These are phyloP conservation scores for Microctonus hyperodae DNA, from an alignment of 2,888 invertebrate species.

Conservation along the genomic window DNA sequence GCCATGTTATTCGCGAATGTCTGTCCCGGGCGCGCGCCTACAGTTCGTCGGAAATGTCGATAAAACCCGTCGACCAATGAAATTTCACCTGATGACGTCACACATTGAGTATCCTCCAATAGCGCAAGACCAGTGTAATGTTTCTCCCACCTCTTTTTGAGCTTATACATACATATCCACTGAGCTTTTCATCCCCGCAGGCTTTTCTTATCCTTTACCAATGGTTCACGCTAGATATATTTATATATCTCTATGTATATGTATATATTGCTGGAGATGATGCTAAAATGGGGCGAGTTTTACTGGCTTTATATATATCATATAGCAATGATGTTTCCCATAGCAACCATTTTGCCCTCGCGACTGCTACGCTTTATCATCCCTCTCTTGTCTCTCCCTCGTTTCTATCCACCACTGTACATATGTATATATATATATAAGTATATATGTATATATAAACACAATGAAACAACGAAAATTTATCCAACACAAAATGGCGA, in stretches of 20 bases:
- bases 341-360: slow-evolving; percentile 27
- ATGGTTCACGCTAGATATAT: slow-evolving; percentile 35
- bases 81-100: slow-evolving; percentile 57
- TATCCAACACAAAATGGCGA: slow-evolving; percentile 53
- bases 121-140: slow-evolving; percentile 51
- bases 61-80: slow-evolving; percentile 61
- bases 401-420: background rate
- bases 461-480: slow-evolving; percentile 56
- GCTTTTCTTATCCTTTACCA: slow-evolving; percentile 51
- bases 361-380: background rate
- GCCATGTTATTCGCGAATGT: slow-evolving; percentile 38
- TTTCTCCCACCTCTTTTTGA: slow-evolving; percentile 41
- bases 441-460: no score
- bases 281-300: slow-evolving; percentile 18
- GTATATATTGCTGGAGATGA: slow-evolving; percentile 13
- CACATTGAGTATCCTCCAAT: slow-evolving; percentile 56
- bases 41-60: slow-evolving; percentile 59
- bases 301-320: slow-evolving; percentile 23
- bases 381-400: background rate
- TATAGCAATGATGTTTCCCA: slow-evolving; percentile 27
- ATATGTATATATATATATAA: slow-evolving; percentile 52
- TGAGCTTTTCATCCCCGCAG: slow-evolving; percentile 32
- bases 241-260: slow-evolving; percentile 33
- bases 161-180: background rate
- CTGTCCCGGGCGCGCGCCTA: slow-evolving; percentile 40